These are phyloP conservation scores for Psittacula cyanocephala DNA, from an alignment of 2,113 vertebrate genomes.

Conservation along the genomic window DNA sequence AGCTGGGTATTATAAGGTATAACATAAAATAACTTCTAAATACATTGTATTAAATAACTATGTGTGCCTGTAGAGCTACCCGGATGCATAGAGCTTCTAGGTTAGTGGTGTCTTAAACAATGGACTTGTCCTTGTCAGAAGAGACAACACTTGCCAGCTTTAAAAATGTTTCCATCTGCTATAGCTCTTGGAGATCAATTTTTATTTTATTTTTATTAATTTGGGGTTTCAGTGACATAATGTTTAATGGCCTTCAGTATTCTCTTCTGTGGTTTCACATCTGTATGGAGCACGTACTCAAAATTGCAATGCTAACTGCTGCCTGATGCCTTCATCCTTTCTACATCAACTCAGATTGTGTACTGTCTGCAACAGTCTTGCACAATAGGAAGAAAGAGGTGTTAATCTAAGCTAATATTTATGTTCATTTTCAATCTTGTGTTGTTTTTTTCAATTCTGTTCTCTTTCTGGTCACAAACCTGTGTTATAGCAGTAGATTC, in stretches of 20 bases:
- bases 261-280: neutral
- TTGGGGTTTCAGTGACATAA: neutral
- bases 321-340: neutral
- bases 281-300: neutral
- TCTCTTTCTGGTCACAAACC: neutral
- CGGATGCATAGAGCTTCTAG: neutral
- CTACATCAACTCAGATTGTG: neutral
- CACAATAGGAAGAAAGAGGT: neutral
- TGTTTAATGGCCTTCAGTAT: neutral
- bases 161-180: neutral
- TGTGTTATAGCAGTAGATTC: neutral
- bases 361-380: neutral
- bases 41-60: neutral
- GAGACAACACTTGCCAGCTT: neutral
- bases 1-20: neutral
- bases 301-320: neutral
- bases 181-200: neutral
- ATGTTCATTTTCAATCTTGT: neutral
- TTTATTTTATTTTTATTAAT: neutral
- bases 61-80: neutral
- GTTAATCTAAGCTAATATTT: neutral
- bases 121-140: neutral
- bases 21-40: neutral
- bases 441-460: neutral
- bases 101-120: neutral